Percentiles rank a stretch among this genome's conserved stretches.
phyloP scores from a whole-genome alignment of 2,113 vertebrate species.

The Toxostoma redivivum region DNA sequence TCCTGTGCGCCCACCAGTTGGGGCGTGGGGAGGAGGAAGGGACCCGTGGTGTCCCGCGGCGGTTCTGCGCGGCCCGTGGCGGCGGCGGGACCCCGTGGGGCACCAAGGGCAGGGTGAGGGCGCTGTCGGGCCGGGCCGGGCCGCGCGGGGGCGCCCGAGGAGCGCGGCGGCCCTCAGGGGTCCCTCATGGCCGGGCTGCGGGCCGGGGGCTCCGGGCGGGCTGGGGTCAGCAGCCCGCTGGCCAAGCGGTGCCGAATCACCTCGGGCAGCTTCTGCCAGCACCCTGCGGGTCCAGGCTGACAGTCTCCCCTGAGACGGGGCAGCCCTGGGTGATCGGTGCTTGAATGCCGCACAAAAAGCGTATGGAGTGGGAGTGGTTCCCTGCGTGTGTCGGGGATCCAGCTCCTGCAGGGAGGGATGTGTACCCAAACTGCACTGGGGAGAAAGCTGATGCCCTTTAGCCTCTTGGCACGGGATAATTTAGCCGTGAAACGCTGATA shows the following conservation, averaged over 20 bases:
- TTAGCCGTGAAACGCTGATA: background rate
- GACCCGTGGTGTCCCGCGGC: fast-evolving
- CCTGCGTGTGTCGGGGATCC: fast-evolving
- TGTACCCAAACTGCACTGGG: fast-evolving
- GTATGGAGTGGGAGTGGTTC: fast-evolving
- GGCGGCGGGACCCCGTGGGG: too few relatives aligned
- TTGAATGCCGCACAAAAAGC: fast-evolving
- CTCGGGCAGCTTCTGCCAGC: background rate
- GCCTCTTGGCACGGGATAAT: fast-evolving
- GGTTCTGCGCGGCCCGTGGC: too few relatives aligned
- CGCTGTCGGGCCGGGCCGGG: too few relatives aligned
- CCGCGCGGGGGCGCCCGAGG: background rate
- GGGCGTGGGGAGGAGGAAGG: background rate
- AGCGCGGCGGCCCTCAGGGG: background rate
- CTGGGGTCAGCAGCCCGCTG: too few relatives aligned
- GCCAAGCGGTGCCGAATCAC: fast-evolving
- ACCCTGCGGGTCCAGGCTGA: fast-evolving
- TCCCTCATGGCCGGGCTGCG: background rate
- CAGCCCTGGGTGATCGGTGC: background rate
- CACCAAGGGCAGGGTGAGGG: background rate
- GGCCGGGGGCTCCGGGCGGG: background rate
- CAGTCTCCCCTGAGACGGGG: too few relatives aligned
- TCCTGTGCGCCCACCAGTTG: background rate
- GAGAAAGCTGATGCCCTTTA: background rate
- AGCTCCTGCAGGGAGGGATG: fast-evolving